These are phyloP conservation scores for Progne subis DNA, from an alignment of 2,113 vertebrate genomes.

Conservation along the genomic window DNA sequence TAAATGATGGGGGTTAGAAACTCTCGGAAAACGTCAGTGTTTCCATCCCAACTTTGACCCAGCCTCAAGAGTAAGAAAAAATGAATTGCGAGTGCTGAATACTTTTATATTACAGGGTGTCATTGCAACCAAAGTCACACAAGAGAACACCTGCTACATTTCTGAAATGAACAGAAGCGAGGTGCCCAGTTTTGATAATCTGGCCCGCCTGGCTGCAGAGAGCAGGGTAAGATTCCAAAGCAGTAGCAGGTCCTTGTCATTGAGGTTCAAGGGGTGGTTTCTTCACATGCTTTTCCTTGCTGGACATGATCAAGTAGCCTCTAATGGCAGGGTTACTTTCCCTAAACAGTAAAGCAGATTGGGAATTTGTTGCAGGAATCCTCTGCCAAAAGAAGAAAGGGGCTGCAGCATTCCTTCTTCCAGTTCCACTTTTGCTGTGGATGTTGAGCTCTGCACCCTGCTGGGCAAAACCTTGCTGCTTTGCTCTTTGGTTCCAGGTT, in stretches of 20 bases:
- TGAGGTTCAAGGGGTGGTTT: too few relatives aligned
- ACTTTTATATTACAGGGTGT: not conserved
- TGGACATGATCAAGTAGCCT: too few relatives aligned
- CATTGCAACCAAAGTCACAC: not conserved
- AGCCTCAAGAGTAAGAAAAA: accelerated
- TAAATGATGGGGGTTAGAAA: accelerated
- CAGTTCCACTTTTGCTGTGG: not conserved
- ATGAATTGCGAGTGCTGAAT: accelerated
- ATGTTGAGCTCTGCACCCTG: too few relatives aligned
- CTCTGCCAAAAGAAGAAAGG: not conserved
- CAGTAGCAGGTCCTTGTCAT: too few relatives aligned
- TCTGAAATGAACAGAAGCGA: too few relatives aligned
- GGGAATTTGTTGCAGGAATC: not conserved
- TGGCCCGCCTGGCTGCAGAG: too few relatives aligned
- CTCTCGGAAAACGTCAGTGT: accelerated
- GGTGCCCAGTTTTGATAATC: too few relatives aligned
- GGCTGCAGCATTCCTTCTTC: not conserved
- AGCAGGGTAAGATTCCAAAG: too few relatives aligned
- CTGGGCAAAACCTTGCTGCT: too few relatives aligned
- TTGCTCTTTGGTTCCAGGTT: too few relatives aligned
- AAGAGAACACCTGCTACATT: not conserved
- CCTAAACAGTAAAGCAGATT: not conserved
- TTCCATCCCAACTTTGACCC: accelerated
- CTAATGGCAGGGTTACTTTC: too few relatives aligned
- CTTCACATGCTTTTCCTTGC: too few relatives aligned